Conservation (phyloP, 2,113 vertebrate species). For the Leucoraja erinaceus region DNA sequence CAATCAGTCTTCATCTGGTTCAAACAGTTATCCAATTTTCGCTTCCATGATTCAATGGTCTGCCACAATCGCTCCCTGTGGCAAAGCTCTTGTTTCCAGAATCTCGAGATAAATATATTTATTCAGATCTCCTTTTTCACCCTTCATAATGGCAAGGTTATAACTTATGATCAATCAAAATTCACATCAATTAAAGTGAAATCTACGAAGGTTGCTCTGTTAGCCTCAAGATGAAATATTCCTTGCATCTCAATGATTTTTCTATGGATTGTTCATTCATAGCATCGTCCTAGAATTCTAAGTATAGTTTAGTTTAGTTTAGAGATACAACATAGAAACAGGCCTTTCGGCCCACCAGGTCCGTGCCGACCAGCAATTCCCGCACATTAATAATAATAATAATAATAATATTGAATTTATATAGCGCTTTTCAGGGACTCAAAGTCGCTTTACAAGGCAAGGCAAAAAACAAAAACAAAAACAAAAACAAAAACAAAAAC, state of each 20-base stretch:
- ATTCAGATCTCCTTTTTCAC: neutral
- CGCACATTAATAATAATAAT: too few species aligned
- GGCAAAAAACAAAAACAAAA: too few species aligned
- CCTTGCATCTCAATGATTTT: neutral
- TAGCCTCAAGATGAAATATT: neutral
- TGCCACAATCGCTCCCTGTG: neutral
- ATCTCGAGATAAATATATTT: neutral
- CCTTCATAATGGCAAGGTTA: neutral
- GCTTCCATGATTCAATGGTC: neutral
- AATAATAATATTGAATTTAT: too few species aligned
- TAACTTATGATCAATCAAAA: neutral
- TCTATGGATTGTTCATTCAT: neutral
- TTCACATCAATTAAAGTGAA: neutral
- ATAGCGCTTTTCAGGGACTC: too few species aligned
- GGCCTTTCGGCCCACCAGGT: too few species aligned
- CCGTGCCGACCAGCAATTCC: too few species aligned
- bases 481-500: too few species aligned
- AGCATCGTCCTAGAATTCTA: neutral
- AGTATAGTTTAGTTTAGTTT: too few species aligned
- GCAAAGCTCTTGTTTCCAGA: neutral
- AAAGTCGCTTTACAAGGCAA: too few species aligned
- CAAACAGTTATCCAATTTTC: neutral
- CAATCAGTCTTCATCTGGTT: neutral
- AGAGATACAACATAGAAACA: too few species aligned
- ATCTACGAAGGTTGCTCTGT: neutral